Base-by-base conservation (phyloP, 2,888 invertebrate species). In the Pyralis farinalis region DNA sequence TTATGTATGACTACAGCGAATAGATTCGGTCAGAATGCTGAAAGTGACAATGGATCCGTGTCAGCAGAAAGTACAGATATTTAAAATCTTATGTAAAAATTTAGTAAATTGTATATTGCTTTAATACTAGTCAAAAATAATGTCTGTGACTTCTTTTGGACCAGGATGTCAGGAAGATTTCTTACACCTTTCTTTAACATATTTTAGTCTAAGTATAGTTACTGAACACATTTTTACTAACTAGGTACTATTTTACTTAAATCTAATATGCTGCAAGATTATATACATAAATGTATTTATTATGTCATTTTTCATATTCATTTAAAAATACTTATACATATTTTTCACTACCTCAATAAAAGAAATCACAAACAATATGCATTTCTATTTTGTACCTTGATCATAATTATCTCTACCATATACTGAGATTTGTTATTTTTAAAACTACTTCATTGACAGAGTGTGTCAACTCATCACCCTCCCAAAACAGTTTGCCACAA, bases 401-500 rank as follows among this genome's bases (percentile, higher is more conserved):
- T 42, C 7, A 47, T 28, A 40, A 43, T 43, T 40, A 42, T 32
- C 16, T 46, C 41, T 51, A 55, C 44, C 53, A 61, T 35, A 61
- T 32, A 33, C 42, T 61, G 44, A 68, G 50, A 36, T 69, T 67
- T 44, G 58, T 70, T 37, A 71, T 56, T 46, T 57, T 59, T 12
- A 53, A 57, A 37, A 78, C 61, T 49, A 64, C 50, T 46, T 71
- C 61, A 51, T 59, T 55, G 34, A 76, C 69, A 38, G 68, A 50
- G 55, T 72, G 71, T 29, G 78, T 50, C 12, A 76, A 49, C 34
- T 68, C 60, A 58, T 87, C 81, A 48, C 71, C 77, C 55, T 94
- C 93, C 94, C 95, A 95, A 71, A 92, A 95, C 37, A 94, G 86
- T 69, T 93, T 94, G 0, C 95, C 96, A 80, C 96, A 96, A 20